These are phyloP conservation scores for Knipowitschia caucasica DNA, from an alignment of 2,797 vertebrate genomes.

Conservation along the genomic window DNA sequence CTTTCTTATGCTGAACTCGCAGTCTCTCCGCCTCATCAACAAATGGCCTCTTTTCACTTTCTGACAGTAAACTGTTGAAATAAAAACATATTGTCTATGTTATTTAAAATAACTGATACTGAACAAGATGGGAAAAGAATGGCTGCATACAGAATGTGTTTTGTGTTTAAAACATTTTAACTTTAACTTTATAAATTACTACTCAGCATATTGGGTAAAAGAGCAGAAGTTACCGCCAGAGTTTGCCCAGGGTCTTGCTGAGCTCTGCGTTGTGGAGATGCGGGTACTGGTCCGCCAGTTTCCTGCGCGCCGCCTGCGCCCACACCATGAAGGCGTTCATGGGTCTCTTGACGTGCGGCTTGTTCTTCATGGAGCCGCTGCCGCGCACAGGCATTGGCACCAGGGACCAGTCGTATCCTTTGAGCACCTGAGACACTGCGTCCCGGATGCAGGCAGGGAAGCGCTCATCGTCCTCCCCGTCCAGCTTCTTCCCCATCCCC, in stretches of 20 bases:
- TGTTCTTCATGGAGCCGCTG: slow-evolving; percentile 85
- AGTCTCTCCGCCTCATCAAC: slow-evolving; percentile 95
- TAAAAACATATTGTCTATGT: background rate
- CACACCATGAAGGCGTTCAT: slow-evolving; percentile 96
- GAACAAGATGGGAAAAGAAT: too few relatives aligned
- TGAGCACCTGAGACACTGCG: slow-evolving; percentile 94
- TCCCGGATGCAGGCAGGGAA: slow-evolving; percentile 96
- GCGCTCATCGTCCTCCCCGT: slow-evolving; percentile 86
- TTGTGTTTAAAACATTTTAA: too few relatives aligned
- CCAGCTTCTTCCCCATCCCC: slow-evolving; percentile 75
- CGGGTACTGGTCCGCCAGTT: slow-evolving; percentile 92
- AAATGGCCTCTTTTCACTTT: slow-evolving; percentile 95
- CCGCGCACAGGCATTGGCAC: slow-evolving; percentile 94
- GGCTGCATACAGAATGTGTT: too few relatives aligned
- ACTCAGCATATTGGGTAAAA: too few relatives aligned
- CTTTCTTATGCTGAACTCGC: slow-evolving; percentile 97
- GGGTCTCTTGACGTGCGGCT: slow-evolving; percentile 91
- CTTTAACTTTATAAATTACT: too few relatives aligned
- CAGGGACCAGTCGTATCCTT: slow-evolving; percentile 97
- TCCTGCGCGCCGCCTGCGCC: slow-evolving; percentile 91
- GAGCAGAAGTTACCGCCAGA: slow-evolving; percentile 82
- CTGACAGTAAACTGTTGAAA: slow-evolving; percentile 83
- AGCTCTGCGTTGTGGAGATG: slow-evolving; percentile 96
- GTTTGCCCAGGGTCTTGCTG: slow-evolving; percentile 93
- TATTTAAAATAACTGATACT: too few relatives aligned